Base-by-base conservation (phyloP, 2,888 invertebrate species). In the Linnaemya tessellans region DNA sequence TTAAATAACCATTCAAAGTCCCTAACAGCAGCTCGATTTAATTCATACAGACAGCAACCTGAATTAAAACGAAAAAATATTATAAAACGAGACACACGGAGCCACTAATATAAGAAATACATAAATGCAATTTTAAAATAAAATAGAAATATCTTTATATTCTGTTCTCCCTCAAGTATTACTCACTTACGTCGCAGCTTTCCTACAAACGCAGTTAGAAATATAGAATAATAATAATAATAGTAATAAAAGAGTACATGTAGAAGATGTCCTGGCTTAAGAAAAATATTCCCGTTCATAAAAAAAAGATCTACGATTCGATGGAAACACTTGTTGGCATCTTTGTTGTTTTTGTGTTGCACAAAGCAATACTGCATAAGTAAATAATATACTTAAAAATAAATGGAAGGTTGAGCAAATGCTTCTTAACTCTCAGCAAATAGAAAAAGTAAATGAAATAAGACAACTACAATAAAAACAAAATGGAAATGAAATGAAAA, bases 321-420 rank as follows among this genome's bases (percentile, higher is more conserved):
- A 67, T 30, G 49, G 51, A 74, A 58, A 67, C 73, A 80, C 80
- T 80, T 80, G 80, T 73, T 80, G 79, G 20, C 35, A 58, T 58
- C 20, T 56, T 60, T 60, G 25, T 49, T 51, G 58, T 25, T 41
- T 68, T 51, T 51, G 49, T 67, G 38, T 73, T 25, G 49, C 65
- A 58, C 46, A 56, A 46, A 35, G 80, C 84, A 79, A 58, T 25
- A 65, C 68, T 74, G 64, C 74, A 11, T 43, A 70, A 64, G 62
- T 70, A 68, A 64, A 73, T 75, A 75, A 80, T 75, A 71, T 58
- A 49, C 84, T 80, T 73, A 75, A 64, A 80, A 78, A 41, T 84
- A 74, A 80, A 80, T 79, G 74, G 68, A 65, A 84, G 74, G 67
- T 80, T 74, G 68, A 65, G 68, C 79, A 80, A 70, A 74, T 75